phyloP scores from a whole-genome alignment of 2,113 vertebrate species.

The Pachypanchax playfairii region DNA sequence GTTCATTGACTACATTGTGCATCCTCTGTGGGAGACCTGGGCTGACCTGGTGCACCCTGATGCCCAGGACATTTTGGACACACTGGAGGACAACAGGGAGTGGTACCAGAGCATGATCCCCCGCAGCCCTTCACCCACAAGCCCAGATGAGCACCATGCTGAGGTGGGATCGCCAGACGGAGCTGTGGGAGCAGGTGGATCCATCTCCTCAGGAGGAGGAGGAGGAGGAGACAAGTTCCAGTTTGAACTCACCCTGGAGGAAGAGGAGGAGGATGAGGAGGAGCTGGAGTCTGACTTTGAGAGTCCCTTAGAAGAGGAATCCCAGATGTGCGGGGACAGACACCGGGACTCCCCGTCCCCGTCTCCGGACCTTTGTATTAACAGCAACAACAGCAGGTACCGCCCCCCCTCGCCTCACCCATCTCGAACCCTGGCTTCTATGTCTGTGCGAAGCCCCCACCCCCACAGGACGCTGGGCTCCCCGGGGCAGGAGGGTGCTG shows the following conservation, averaged over 20 bases:
- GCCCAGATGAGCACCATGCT: conserved; percentile 51
- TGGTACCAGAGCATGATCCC: conserved; percentile 97
- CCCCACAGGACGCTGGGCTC: conserved; percentile 53
- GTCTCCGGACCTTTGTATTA: conserved; percentile 49
- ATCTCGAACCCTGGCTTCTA: conserved; percentile 42
- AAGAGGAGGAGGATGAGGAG: conserved; percentile 78
- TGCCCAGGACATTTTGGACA: conserved; percentile 91
- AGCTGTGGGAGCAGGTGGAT: conserved; percentile 32
- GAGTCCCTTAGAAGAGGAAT: conserved; percentile 78
- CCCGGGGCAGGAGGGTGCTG: conserved; percentile 18
- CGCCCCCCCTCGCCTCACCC: conserved; percentile 62
- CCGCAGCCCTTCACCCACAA: conserved; percentile 81
- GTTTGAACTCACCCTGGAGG: conserved; percentile 87
- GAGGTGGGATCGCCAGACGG: conserved; percentile 36
- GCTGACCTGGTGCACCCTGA: conserved; percentile 91
- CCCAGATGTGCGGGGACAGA: conserved; percentile 41
- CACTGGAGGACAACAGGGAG: conserved; percentile 91
- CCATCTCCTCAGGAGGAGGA: conserved; percentile 34
- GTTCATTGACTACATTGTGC: conserved; percentile 92
- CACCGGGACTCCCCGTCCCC: conserved; percentile 54
- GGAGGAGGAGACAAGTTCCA: conserved; percentile 84
- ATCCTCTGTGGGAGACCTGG: conserved; percentile 95
- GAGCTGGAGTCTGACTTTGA: conserved; percentile 76
- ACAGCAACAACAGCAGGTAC: conserved; percentile 45
- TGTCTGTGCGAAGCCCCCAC: conserved; percentile 60